Conservation (phyloP, 2,113 vertebrate species). For the Seriola rivoliana region DNA sequence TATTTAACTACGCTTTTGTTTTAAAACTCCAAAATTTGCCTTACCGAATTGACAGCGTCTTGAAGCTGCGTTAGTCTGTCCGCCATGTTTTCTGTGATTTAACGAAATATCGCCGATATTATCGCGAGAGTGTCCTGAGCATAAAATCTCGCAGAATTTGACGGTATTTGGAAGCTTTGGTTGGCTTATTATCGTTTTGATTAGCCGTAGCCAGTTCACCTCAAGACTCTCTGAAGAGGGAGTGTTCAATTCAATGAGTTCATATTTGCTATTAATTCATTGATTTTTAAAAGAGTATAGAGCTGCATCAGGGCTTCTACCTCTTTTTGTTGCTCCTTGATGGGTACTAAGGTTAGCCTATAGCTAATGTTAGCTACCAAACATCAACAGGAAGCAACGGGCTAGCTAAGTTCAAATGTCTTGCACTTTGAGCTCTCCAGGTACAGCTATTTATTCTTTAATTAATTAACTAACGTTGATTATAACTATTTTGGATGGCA, state of each 20-base stretch:
- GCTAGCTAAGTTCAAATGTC: constrained; percentile 55
- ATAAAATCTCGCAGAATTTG: constrained; percentile 15
- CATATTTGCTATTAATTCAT: not conserved
- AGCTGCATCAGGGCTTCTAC: not conserved
- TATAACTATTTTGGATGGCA: not conserved
- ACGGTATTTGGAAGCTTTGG: not conserved
- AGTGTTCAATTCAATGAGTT: not conserved
- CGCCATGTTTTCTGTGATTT: constrained; percentile 85
- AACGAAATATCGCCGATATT: not conserved
- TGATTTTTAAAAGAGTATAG: not conserved
- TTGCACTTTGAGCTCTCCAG: constrained; percentile 72
- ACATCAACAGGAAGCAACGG: constrained; percentile 77
- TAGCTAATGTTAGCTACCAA: constrained; percentile 66
- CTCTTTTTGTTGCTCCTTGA: constrained; percentile 6
- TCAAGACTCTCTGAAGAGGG: not conserved
- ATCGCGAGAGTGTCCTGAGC: constrained; percentile 43
- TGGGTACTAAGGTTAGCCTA: constrained; percentile 40
- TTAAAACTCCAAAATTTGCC: constrained; percentile 16
- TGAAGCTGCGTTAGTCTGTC: constrained; percentile 94
- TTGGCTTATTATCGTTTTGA: not conserved
- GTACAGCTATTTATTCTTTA: constrained; percentile 38
- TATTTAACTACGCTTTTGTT: accelerated
- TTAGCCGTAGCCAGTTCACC: not conserved
- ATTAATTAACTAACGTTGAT: not conserved
- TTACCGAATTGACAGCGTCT: constrained; percentile 96